These are phyloP conservation scores for Phymorhynchus buccinoides DNA, from an alignment of 1,140 invertebrate species.

Conservation along the genomic window DNA sequence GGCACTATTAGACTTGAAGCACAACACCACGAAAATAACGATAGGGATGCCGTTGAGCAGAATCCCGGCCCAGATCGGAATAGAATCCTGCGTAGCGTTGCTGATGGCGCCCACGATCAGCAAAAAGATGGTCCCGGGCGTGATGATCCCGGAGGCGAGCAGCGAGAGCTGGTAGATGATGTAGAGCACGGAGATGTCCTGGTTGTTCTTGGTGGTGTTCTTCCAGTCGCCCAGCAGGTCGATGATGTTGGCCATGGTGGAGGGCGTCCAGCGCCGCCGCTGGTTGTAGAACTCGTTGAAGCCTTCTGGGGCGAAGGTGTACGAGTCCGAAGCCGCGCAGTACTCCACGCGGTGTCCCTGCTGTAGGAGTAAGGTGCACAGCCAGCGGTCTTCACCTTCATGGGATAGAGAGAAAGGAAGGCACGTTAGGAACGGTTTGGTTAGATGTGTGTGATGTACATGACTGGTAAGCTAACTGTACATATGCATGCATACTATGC, in stretches of 20 bases:
- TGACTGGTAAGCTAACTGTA: not conserved
- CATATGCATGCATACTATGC: not conserved
- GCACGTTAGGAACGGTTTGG: no score
- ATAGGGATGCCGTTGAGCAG: constrained; percentile 75
- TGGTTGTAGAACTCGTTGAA: constrained; percentile 74
- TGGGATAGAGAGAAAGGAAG: no score
- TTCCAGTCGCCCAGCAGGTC: constrained; percentile 77
- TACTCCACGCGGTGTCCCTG: constrained; percentile 79
- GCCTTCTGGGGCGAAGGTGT: constrained; percentile 78
- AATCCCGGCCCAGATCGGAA: constrained; percentile 75
- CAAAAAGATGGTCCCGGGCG: constrained; percentile 80
- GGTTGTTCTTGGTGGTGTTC: constrained; percentile 76
- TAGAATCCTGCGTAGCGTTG: constrained; percentile 72
- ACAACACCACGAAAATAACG: constrained; percentile 75
- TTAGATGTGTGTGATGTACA: no score
- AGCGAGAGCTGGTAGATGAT: constrained; percentile 72
- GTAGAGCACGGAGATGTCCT: constrained; percentile 78
- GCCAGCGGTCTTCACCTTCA: constrained; percentile 79
- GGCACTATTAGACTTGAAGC: constrained; percentile 73
- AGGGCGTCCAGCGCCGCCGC: constrained; percentile 79
- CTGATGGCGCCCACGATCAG: constrained; percentile 79
- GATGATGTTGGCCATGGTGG: constrained; percentile 80
- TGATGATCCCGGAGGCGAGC: constrained; percentile 75
- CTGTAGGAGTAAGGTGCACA: constrained; percentile 79
- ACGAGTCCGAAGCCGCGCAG: constrained; percentile 79